Evolutionary conservation across 2,888 invertebrate genomes (phyloP), one percentile per base, ranked within the genome.

Genomic region (Boloria euphrosyne): DNA sequence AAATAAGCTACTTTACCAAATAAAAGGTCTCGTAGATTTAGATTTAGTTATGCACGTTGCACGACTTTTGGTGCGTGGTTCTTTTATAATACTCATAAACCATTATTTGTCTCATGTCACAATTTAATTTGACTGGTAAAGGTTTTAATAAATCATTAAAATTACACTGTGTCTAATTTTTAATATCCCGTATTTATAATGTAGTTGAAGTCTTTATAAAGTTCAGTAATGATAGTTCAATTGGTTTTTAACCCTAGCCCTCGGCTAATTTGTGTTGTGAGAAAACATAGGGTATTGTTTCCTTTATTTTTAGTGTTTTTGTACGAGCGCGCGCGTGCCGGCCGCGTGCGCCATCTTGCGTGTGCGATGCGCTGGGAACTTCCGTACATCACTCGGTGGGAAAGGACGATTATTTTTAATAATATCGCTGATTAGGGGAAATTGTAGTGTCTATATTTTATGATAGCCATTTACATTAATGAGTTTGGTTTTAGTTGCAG

Each of bases 351-450:
- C 86, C 87, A 84, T 87, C 87, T 87, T 83, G 87, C 74, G 79
- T 76, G 86, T 76, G 86, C 83, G 85, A 87, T 85, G 84, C 90
- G 90, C 83, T 85, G 88, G 89, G 91, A 89, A 90, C 87, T 84
- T 89, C 87, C 88, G 86, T 74, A 75, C 77, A 84, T 74, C 75
- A 71, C 67, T 67, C 72, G 76, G 86, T 90, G 90, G 89, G 90
- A 90, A 90, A 83, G 77, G 70, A 76, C 78, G 80, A 62, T 62
- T 38, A 62, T 62, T 57, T 62, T 58, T 49, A 14, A 27, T 47
- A 44, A 13, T 52, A 62, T 59, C 51, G 16, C 38, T 46, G 47
- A 52, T 52, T 57, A 46, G 46, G 57, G 57, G 57, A 27, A 46
- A 57, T 57, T 57, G 16, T 18, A 13, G n/a, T 46, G 18, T 57